These are phyloP conservation scores for Antigone vipio DNA, from an alignment of 2,113 vertebrate genomes.

Conservation along the genomic window DNA sequence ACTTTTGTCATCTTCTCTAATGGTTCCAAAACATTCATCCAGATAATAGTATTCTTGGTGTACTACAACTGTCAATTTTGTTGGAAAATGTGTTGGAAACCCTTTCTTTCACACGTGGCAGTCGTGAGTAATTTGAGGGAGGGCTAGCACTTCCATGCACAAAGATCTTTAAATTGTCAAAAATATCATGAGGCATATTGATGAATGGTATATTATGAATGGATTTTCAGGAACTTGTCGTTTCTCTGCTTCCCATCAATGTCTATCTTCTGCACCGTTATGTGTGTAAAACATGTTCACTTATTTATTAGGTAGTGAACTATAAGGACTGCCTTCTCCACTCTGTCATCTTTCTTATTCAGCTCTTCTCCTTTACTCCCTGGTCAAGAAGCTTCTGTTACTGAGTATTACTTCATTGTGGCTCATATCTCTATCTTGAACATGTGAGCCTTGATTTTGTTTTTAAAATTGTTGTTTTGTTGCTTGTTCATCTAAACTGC, in stretches of 20 bases:
- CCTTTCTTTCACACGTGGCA: neutral
- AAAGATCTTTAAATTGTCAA: neutral
- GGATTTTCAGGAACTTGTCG: neutral
- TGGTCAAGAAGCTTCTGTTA: constrained; percentile 36
- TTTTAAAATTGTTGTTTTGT: constrained; percentile 33
- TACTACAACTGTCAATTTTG: neutral
- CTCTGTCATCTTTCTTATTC: constrained; percentile 1
- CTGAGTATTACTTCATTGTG: constrained; percentile 43
- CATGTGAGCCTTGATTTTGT: constrained; percentile 20
- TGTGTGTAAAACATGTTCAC: neutral
- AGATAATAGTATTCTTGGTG: neutral
- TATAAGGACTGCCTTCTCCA: neutral
- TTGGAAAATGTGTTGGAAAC: neutral
- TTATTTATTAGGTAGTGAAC: neutral
- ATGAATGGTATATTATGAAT: neutral
- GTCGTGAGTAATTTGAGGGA: neutral
- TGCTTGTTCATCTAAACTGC: constrained; percentile 45
- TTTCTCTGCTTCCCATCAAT: neutral
- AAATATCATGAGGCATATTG: neutral
- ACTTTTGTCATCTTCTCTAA: constrained; percentile 22
- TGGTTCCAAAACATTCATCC: neutral
- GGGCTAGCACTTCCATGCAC: neutral
- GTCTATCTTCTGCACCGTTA: neutral
- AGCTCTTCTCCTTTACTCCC: constrained; percentile 2
- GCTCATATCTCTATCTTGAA: constrained; percentile 3